These are phyloP conservation scores for Microctenopoma lineatum DNA, from an alignment of 2,797 vertebrate genomes.

Conservation along the genomic window DNA sequence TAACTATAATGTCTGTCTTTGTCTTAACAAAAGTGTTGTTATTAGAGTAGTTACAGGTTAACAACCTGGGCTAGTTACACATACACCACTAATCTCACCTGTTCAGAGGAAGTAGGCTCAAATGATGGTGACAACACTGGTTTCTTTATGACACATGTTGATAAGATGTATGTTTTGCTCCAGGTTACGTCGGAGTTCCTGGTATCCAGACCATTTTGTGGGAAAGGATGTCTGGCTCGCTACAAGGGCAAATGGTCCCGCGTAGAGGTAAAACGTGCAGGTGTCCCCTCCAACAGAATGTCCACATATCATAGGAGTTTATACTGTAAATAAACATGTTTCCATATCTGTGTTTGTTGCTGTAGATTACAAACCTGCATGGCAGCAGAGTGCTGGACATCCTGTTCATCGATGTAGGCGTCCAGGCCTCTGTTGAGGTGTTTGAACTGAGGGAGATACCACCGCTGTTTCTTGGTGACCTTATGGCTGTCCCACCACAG, in stretches of 20 bases:
- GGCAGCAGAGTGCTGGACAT: constrained; percentile 93
- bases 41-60: background rate
- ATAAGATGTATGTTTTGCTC: constrained; percentile 33
- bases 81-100: background rate
- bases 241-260: constrained; percentile 96
- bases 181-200: constrained; percentile 89
- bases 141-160: background rate
- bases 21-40: background rate
- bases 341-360: background rate
- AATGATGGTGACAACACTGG: background rate
- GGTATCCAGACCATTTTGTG: constrained; percentile 92
- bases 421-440: constrained; percentile 92
- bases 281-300: background rate
- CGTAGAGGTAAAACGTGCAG: constrained; percentile 88
- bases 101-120: background rate
- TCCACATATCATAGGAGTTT: background rate
- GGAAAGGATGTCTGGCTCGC: constrained; percentile 92
- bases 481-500: constrained; percentile 92
- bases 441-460: constrained; percentile 95
- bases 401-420: constrained; percentile 91
- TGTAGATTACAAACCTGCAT: constrained; percentile 93
- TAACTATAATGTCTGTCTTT: too few species aligned
- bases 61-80: constrained; percentile 1
- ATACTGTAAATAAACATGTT: too few species aligned
- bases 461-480: constrained; percentile 86